Percentiles rank a stretch among this genome's conserved stretches.
These are phyloP conservation scores for Lycophotia porphyrea DNA, from an alignment of 2,888 invertebrate species.

Conservation along the genomic window DNA sequence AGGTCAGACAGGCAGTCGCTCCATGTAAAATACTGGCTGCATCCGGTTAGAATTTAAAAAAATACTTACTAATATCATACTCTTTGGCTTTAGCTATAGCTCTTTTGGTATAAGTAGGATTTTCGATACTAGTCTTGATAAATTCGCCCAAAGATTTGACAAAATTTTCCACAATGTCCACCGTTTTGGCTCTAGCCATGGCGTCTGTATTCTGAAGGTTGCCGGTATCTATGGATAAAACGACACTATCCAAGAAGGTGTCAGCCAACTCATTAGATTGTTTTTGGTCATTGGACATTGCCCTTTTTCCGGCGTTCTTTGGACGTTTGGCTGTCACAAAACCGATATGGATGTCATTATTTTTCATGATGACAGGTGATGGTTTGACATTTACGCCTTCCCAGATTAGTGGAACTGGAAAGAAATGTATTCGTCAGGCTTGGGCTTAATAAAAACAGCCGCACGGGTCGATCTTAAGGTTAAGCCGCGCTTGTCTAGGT, in stretches of 20 bases:
- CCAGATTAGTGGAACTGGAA: slow-evolving; percentile 29
- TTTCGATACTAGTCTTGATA: background rate
- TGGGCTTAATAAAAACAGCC: background rate
- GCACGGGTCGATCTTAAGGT: too few species aligned
- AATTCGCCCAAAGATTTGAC: background rate
- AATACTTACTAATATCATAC: slow-evolving; percentile 54
- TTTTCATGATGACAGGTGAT: background rate
- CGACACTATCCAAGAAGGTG: slow-evolving; percentile 37
- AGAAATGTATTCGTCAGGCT: background rate
- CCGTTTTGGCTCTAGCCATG: background rate
- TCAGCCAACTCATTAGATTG: background rate
- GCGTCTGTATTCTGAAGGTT: background rate
- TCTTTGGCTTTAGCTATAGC: background rate
- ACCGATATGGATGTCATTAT: background rate
- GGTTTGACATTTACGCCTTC: background rate
- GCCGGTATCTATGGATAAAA: slow-evolving; percentile 46
- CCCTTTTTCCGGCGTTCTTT: background rate
- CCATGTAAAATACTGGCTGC: too few species aligned
- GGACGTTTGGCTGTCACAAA: background rate
- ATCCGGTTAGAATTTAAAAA: too few species aligned
- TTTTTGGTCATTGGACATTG: background rate
- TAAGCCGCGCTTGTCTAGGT: too few species aligned
- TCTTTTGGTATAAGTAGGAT: slow-evolving; percentile 10
- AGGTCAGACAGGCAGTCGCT: too few species aligned
- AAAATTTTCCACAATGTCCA: slow-evolving; percentile 30